Conservation (phyloP, 1,140 invertebrate species). For the Drosophila navojoa region DNA sequence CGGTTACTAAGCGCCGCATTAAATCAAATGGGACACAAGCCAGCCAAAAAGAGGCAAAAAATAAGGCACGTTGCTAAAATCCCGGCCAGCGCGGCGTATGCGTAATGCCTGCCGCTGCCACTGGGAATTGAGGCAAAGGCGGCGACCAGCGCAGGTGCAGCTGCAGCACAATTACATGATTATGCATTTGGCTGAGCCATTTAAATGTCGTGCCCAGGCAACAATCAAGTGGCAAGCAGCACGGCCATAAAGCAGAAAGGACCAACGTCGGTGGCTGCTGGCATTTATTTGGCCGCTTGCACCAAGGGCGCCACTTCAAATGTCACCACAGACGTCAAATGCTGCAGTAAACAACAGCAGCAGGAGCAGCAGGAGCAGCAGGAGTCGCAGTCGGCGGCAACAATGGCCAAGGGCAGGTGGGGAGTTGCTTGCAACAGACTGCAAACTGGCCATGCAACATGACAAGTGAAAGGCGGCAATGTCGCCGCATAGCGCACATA, state of each 20-base stretch:
- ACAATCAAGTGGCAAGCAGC: slow-evolving; percentile 54
- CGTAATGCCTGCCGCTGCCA: slow-evolving; percentile 37
- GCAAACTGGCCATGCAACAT: slow-evolving; percentile 52
- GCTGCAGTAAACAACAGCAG: slow-evolving; percentile 54
- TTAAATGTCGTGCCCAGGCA: slow-evolving; percentile 43
- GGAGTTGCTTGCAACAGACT: background rate
- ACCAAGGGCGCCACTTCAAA: slow-evolving; percentile 66
- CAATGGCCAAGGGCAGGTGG: slow-evolving; percentile 12
- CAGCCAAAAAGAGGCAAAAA: background rate
- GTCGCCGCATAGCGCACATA: slow-evolving; percentile 24
- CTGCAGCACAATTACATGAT: slow-evolving; percentile 63
- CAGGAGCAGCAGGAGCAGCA: background rate
- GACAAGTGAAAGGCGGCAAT: slow-evolving; percentile 50
- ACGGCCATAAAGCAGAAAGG: slow-evolving; percentile 3
- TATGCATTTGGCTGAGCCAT: slow-evolving; percentile 66
- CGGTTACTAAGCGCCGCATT: slow-evolving; percentile 66
- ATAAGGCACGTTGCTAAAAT: slow-evolving; percentile 28
- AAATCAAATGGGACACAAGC: slow-evolving; percentile 60
- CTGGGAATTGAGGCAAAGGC: background rate
- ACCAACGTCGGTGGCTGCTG: slow-evolving; percentile 13
- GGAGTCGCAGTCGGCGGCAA: background rate
- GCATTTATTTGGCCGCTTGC: slow-evolving; percentile 64
- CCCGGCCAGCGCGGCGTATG: slow-evolving; percentile 55
- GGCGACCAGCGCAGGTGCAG: slow-evolving; percentile 25
- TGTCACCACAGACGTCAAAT: slow-evolving; percentile 73